These are phyloP conservation scores for Oxyscelio sp. DNA, from an alignment of 2,888 invertebrate species.

Conservation along the genomic window DNA sequence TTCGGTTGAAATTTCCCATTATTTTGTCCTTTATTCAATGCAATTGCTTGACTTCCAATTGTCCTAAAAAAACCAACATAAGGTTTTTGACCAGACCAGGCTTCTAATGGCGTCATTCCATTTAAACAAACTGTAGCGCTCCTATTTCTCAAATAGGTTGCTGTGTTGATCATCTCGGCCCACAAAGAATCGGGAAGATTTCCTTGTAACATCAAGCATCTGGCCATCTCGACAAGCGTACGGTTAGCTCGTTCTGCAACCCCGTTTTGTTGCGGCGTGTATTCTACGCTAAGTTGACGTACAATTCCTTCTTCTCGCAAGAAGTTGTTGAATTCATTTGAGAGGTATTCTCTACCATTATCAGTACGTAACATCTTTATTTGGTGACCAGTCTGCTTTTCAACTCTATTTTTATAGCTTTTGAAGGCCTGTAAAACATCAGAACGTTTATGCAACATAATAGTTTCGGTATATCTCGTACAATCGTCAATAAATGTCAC, in stretches of 20 bases:
- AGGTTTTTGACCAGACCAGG: conserved; percentile 49
- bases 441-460: conserved; percentile 53
- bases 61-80: conserved; percentile 59
- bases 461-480: conserved; percentile 44
- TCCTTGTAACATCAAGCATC: conserved; percentile 76
- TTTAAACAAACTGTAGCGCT: conserved; percentile 61
- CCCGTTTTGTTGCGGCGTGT: too few species aligned
- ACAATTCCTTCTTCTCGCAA: not conserved
- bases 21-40: conserved; percentile 59
- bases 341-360: conserved; percentile 4
- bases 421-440: conserved; percentile 49
- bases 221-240: conserved; percentile 76
- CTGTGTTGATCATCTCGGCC: conserved; percentile 79
- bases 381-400: not conserved
- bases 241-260: not conserved
- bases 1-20: conserved; percentile 69
- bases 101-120: conserved; percentile 69
- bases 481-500: conserved; percentile 69
- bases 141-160: conserved; percentile 80
- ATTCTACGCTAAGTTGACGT: not conserved
- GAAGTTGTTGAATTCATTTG: not conserved
- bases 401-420: conserved; percentile 45
- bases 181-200: conserved; percentile 76
- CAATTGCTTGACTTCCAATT: conserved; percentile 60
- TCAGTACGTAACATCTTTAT: not conserved